Percentiles rank a stretch among this genome's conserved stretches.
Conservation (phyloP, 2,797 vertebrate species). For the Geotrypetes seraphini region DNA sequence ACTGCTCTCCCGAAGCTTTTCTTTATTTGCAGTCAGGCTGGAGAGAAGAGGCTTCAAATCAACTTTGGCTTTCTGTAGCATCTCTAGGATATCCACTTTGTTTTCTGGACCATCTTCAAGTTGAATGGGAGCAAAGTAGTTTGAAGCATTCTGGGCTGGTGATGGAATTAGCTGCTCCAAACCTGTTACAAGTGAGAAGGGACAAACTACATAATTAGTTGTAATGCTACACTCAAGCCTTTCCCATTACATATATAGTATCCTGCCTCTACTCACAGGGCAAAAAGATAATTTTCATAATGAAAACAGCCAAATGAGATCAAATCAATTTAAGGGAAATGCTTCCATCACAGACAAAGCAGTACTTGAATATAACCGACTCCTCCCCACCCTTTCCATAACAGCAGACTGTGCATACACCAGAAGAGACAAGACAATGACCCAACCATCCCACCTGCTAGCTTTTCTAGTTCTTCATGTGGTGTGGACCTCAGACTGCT, state of each 20-base stretch:
- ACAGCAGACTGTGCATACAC: neutral
- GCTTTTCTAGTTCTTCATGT: slow-evolving; percentile 89
- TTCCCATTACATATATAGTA: no score
- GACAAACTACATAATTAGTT: no score
- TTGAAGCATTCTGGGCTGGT: slow-evolving; percentile 70
- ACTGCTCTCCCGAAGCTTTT: slow-evolving; percentile 90
- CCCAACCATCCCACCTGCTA: slow-evolving; percentile 71
- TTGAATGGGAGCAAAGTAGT: slow-evolving; percentile 93
- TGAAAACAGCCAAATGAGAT: no score
- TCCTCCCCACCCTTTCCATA: neutral
- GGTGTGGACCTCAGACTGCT: slow-evolving; percentile 93
- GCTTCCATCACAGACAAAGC: no score
- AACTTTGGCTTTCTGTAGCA: slow-evolving; percentile 94
- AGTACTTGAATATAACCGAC: no score
- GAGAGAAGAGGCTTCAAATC: slow-evolving; percentile 94
- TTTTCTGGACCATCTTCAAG: slow-evolving; percentile 78
- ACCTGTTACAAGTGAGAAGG: slow-evolving; percentile 56
- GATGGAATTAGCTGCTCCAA: slow-evolving; percentile 74
- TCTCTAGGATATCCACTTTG: slow-evolving; percentile 94
- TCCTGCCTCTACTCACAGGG: no score
- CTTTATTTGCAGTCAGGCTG: slow-evolving; percentile 90
- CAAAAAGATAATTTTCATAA: neutral
- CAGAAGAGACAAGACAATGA: fast-evolving
- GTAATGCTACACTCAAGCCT: neutral
- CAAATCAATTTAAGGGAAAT: no score